Conservation (phyloP, 2,888 invertebrate species). For the Leptura quadrifasciata region DNA sequence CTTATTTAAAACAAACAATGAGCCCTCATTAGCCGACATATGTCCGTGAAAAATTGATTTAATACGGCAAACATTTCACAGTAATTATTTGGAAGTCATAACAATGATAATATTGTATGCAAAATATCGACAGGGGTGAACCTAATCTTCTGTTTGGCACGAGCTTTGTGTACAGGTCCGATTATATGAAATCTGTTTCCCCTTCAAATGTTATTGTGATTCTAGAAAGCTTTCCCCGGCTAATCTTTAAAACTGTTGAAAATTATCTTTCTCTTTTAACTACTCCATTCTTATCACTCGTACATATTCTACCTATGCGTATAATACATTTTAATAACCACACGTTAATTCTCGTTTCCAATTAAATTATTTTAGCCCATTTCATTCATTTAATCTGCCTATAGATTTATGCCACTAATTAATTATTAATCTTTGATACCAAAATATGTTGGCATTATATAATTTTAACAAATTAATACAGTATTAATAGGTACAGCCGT, state of each 20-base stretch:
- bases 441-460: neutral
- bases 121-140: constrained; percentile 57
- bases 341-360: constrained; percentile 39
- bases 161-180: constrained; percentile 53
- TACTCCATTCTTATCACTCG: constrained; percentile 43
- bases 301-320: constrained; percentile 15
- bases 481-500: neutral
- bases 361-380: constrained; percentile 43
- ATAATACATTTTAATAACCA: constrained; percentile 37
- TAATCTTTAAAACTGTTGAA: constrained; percentile 55
- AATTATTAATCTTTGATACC: constrained; percentile 26
- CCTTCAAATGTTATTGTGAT: constrained; percentile 52
- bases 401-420: neutral
- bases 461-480: constrained; percentile 1
- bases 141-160: constrained; percentile 55
- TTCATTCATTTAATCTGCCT: constrained; percentile 17
- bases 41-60: constrained; percentile 52
- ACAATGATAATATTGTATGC: constrained; percentile 57
- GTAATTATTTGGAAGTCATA: constrained; percentile 58
- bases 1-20: constrained; percentile 9
- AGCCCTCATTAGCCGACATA: constrained; percentile 40
- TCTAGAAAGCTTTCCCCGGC: constrained; percentile 52
- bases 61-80: constrained; percentile 51
- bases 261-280: constrained; percentile 54
- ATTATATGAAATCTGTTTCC: constrained; percentile 49